Base-by-base conservation (phyloP, 2,797 vertebrate genomes). In the Margarornis squamiger region DNA sequence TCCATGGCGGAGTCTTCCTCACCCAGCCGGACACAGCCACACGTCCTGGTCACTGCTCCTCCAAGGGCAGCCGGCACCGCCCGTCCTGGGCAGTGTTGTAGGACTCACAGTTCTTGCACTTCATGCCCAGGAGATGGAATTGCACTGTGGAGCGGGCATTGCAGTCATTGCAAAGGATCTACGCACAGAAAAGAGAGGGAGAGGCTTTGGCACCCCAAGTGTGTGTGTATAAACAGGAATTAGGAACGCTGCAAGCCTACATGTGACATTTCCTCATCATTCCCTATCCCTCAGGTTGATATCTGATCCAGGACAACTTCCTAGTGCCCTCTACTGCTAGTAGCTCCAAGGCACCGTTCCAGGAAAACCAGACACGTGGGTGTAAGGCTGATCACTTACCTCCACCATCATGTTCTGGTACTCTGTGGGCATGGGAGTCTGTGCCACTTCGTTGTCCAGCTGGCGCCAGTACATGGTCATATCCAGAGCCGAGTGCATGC, bases 121-220 rank as follows among this genome's bases (percentile, higher is more conserved):
- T 99, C 98, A 99, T 98, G 79, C 99, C 99, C 95, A 99, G 89
- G 34, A 99, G 98, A 52, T 99, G 99, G 95, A 99, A 99, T 54
- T 98, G 97, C 73, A 98, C 99, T 1, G 95, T 99, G 88, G 99
- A 99, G 82, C 98, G 98, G 61, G 98, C 73, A 58, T 98, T 99
- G 97, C 99, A 99, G 97, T 99, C 99, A 15, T 99, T 99, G 96
- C 99, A 99, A 30, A 99, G 98, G 95, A 99, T 98, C 99, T 99
- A 16, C 19, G 45, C 18, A 85, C 6, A 39, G 38, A 41, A 52
- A 29, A 85, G 58, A 88, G 80, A 83, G 46, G 52, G 26, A 72
- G 12, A 41, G 13, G 46, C 41, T 67, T 67, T 39, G 78, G 76
- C 66, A 65, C 29, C 85, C 32, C 36, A 30, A 20, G 55, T 5